Conservation (phyloP, 2,888 invertebrate species). For the Keiferia lycopersicella region DNA sequence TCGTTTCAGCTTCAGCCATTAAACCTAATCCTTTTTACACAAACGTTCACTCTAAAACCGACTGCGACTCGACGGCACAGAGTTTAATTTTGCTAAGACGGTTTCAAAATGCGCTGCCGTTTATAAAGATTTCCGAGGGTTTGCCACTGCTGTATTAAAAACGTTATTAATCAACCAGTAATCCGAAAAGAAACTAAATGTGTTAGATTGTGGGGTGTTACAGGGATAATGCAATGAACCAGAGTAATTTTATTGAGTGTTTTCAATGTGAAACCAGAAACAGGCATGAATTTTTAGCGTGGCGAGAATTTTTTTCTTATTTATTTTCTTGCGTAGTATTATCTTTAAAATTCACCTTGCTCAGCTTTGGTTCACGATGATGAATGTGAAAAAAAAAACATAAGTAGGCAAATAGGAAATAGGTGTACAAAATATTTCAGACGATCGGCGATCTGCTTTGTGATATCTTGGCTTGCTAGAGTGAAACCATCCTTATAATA, state of each 20-base stretch:
- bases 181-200: conserved; percentile 45
- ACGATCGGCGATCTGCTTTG: too few species aligned
- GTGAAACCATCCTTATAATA: conserved; percentile 3
- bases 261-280: background rate
- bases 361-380: too few species aligned
- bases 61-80: conserved; percentile 32
- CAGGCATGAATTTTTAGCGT: background rate
- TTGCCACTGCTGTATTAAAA: conserved; percentile 55
- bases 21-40: conserved; percentile 68
- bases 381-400: too few species aligned
- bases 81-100: conserved; percentile 45
- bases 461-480: background rate
- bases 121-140: conserved; percentile 62
- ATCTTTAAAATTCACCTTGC: too few species aligned
- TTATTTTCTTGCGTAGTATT: too few species aligned
- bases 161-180: conserved; percentile 61
- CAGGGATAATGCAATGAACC: background rate
- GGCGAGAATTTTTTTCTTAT: too few species aligned
- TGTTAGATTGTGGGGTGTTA: conserved; percentile 33
- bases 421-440: background rate
- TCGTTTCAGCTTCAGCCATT: conserved; percentile 58
- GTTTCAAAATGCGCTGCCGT: conserved; percentile 52
- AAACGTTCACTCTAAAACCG: conserved; percentile 36
- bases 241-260: conserved; percentile 16
- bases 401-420: too few species aligned